Evolutionary conservation across 2,888 invertebrate genomes (phyloP).

Genomic region (Euphydryas editha): DNA sequence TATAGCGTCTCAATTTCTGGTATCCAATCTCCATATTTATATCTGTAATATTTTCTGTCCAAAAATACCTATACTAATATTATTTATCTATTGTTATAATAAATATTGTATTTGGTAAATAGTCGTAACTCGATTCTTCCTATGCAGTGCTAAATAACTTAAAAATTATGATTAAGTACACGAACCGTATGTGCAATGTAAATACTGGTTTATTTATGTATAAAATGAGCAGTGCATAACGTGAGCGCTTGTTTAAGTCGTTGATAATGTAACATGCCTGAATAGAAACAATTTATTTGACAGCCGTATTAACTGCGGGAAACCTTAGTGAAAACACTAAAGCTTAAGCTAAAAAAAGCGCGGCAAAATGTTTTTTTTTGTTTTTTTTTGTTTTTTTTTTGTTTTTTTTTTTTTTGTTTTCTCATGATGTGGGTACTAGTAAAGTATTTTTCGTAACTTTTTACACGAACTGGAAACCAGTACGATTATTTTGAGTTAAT

Average conservation of each 20-base stretch:
- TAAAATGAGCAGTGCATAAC: slow-evolving; percentile 36
- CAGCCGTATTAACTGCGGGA: not conserved
- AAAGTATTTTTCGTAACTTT: not conserved
- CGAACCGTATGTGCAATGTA: slow-evolving; percentile 65
- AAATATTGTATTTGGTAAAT: slow-evolving; percentile 36
- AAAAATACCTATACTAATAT: slow-evolving; percentile 4
- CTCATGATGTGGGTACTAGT: not conserved
- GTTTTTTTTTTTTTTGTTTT: slow-evolving; percentile 1
- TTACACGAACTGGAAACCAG: not conserved
- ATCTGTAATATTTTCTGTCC: not conserved
- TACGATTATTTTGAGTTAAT: not conserved
- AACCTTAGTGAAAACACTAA: too few relatives aligned
- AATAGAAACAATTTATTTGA: slow-evolving; percentile 1
- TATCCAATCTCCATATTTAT: not conserved
- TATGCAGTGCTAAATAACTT: slow-evolving; percentile 62
- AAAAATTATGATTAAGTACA: slow-evolving; percentile 45
- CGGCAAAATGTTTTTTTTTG: too few relatives aligned
- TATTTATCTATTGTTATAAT: not conserved
- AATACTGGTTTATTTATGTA: slow-evolving; percentile 59
- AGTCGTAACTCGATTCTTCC: slow-evolving; percentile 57
- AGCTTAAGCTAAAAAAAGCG: too few relatives aligned
- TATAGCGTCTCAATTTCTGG: slow-evolving; percentile 1
- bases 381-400: too few relatives aligned
- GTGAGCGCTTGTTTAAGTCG: slow-evolving; percentile 34
- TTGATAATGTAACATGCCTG: slow-evolving; percentile 7